Evolutionary conservation across 2,113 vertebrate species (phyloP).

Genomic region (Sceloporus undulatus): DNA sequence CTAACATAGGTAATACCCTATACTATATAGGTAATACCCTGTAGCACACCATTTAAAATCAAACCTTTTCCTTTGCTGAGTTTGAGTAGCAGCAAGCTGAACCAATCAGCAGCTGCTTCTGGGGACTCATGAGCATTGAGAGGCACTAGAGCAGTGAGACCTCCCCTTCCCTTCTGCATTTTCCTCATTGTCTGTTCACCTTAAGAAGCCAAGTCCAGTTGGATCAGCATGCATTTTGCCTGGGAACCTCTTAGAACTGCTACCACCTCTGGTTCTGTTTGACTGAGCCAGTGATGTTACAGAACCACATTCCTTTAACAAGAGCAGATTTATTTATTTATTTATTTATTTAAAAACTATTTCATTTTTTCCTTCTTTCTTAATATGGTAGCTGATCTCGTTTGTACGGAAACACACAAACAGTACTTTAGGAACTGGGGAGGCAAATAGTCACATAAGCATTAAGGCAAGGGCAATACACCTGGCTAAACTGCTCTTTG

Average conservation of each 20-base stretch:
- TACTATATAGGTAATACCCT: too few relatives aligned
- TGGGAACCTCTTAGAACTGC: neutral
- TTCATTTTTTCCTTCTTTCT: neutral
- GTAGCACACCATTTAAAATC: neutral
- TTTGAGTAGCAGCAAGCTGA: neutral
- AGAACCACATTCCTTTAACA: neutral
- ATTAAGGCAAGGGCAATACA: neutral
- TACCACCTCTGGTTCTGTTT: neutral
- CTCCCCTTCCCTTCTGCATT: neutral
- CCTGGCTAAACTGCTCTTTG: neutral
- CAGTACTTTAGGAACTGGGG: neutral
- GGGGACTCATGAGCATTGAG: neutral
- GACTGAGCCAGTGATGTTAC: neutral
- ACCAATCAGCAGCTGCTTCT: neutral
- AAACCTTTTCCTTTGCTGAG: neutral
- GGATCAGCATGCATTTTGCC: too few relatives aligned
- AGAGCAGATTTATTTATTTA: neutral
- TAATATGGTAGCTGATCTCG: neutral
- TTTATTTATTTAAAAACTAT: neutral
- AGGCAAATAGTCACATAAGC: neutral
- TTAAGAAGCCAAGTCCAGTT: neutral
- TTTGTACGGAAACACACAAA: neutral
- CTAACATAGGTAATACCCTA: too few relatives aligned
- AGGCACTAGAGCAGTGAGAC: neutral
- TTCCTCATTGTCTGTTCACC: neutral